Percentiles rank a stretch among this genome's conserved stretches.
Evolutionary conservation across 2,888 invertebrate genomes (phyloP).

Genomic region (Auanema freiburgensis): DNA sequence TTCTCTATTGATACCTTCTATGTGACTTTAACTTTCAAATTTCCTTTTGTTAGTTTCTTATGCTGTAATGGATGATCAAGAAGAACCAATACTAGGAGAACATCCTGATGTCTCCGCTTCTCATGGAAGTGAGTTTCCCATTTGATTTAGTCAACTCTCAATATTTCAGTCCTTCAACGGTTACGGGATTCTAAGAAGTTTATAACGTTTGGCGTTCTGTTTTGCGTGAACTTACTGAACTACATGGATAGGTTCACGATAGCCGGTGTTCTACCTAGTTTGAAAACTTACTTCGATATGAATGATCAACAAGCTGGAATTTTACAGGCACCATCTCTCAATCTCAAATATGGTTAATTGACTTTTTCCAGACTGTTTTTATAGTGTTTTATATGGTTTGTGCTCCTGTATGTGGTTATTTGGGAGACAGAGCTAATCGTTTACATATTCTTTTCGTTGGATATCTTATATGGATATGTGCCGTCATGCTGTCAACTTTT

Average conservation of each 20-base stretch:
- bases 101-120: too few species aligned
- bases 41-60: too few species aligned
- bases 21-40: too few species aligned
- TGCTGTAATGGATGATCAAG: too few species aligned
- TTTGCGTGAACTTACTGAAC: slow-evolving; percentile 87
- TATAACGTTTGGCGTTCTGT: slow-evolving; percentile 23
- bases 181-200: slow-evolving; percentile 1
- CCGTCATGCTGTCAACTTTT: slow-evolving; percentile 88
- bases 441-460: slow-evolving; percentile 86
- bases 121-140: too few species aligned
- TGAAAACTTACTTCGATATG: slow-evolving; percentile 75
- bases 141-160: too few species aligned
- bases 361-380: slow-evolving; percentile 78
- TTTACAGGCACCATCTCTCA: slow-evolving; percentile 69
- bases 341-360: too few species aligned
- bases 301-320: slow-evolving; percentile 81
- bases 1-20: too few species aligned
- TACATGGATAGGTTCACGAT: slow-evolving; percentile 98
- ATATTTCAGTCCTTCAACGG: too few species aligned
- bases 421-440: slow-evolving; percentile 91
- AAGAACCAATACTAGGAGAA: too few species aligned
- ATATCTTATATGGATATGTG: slow-evolving; percentile 86
- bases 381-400: slow-evolving; percentile 94
- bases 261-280: slow-evolving; percentile 74
- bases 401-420: slow-evolving; percentile 93